Evolutionary conservation across 2,888 invertebrate genomes (phyloP).

Genomic region (Vandiemenella viatica): DNA sequence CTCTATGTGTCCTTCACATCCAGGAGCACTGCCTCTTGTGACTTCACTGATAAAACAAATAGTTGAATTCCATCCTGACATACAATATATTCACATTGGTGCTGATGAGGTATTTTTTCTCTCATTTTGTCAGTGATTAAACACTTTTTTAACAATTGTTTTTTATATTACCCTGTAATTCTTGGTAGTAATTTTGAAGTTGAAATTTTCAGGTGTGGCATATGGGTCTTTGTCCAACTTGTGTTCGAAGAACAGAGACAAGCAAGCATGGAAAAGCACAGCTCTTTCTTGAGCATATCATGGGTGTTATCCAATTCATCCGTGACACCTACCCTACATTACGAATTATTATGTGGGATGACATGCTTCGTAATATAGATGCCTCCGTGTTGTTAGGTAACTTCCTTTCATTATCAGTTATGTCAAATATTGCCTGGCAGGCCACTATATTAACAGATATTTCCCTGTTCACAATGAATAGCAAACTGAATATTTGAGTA

Average conservation of each 20-base stretch:
- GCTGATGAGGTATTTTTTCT: conserved; percentile 60
- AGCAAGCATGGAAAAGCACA: conserved; percentile 37
- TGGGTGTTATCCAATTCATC: conserved; percentile 41
- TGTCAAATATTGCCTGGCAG: not conserved
- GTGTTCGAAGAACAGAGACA: conserved; percentile 30
- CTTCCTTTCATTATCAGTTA: not conserved
- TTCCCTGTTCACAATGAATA: too few relatives aligned
- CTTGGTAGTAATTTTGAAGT: not conserved
- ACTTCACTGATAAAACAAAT: conserved; percentile 56
- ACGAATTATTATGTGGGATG: conserved; percentile 70
- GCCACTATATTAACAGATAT: not conserved
- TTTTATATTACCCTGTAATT: not conserved
- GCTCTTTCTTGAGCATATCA: conserved; percentile 52
- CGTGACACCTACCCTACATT: conserved; percentile 44
- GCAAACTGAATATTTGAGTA: too few relatives aligned
- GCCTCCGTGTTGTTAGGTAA: conserved; percentile 39
- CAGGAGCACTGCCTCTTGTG: conserved; percentile 43
- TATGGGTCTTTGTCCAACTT: conserved; percentile 42
- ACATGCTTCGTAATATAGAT: conserved; percentile 56
- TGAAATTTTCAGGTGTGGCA: conserved; percentile 54
- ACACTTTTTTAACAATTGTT: not conserved
- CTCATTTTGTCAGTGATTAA: too few relatives aligned
- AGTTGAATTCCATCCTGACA: conserved; percentile 45
- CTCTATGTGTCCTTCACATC: conserved; percentile 57
- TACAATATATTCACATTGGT: conserved; percentile 60